Base-by-base conservation (phyloP, 2,888 invertebrate species). In the Augiades crinisus region DNA sequence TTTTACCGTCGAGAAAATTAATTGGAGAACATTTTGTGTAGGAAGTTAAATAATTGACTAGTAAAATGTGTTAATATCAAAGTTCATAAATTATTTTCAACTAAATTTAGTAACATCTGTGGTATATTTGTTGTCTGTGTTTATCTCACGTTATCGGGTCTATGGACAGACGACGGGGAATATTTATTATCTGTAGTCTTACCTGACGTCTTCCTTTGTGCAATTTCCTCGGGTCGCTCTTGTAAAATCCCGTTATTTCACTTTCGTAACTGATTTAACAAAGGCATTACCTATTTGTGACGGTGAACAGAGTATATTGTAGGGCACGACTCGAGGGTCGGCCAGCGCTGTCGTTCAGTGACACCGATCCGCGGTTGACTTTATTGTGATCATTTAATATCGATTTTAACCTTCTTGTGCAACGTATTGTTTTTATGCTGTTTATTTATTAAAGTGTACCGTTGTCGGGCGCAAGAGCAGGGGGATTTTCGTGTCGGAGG, bases 241-340 rank as follows among this genome's bases (percentile, higher is more conserved):
- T 76, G 77, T 78, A 80, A 78, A 78, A 79, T 88, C 84, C 87
- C 87, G 86, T 87, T 87, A 88, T 75, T 82, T 80, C 69, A 73
- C 83, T 84, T 81, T 85, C 81, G 79, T 82, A 83, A 82, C 78
- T 79, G 75, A 72, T 79, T 58, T 81, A 81, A 84, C 81, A 81
- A 86, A 85, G 79, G 76, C 75, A 74, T 74, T 77, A 73, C 72
- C 71, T 76, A 72, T 75, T 79, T 72, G 70, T 67, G 74, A 76
- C 75, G 72, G 72, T 75, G 70, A 65, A 68, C 62, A 61, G 70
- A 67, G 64, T 64, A 74, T 72, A 73, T 72, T 70, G 67, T 70
- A 64, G 62, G 72, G 67, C 65, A 69, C 68, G 61, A 67, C 65
- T 63, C 67, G 70, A 68, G 68, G 61, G 68, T 70, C 67, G 61